These are phyloP conservation scores for Caenorhabditis sp. DNA, from an alignment of 2,888 invertebrate species.

Conservation along the genomic window DNA sequence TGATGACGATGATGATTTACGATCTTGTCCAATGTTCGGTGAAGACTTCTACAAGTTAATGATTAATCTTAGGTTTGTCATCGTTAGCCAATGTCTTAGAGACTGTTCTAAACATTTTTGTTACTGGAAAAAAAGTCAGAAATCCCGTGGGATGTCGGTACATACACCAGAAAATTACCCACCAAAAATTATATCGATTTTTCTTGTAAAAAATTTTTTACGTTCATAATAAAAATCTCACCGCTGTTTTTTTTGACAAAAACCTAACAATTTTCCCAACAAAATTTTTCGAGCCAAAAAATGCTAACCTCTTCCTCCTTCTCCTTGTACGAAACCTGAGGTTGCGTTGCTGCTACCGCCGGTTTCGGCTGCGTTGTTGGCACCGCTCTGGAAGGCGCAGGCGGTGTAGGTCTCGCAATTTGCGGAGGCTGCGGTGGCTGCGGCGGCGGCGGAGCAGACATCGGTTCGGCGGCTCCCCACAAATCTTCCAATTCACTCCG, in stretches of 20 bases:
- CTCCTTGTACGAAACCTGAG: neutral
- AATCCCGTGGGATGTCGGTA: too few relatives aligned
- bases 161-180: neutral
- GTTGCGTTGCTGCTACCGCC: neutral
- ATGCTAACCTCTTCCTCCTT: neutral
- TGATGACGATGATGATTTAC: constrained; percentile 2
- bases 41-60: neutral
- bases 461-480: constrained; percentile 8
- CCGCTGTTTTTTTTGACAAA: too few relatives aligned
- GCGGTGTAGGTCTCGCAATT: neutral
- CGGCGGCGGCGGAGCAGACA: neutral
- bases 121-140: neutral
- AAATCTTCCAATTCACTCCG: constrained; percentile 26
- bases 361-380: constrained; percentile 4
- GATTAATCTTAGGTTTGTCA: too few relatives aligned
- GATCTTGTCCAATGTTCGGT: neutral
- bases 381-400: neutral
- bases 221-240: too few relatives aligned
- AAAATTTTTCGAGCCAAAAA: neutral
- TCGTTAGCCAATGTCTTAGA: too few relatives aligned
- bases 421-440: neutral
- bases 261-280: neutral
- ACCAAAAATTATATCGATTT: neutral
- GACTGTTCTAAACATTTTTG: too few relatives aligned
- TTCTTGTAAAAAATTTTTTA: too few relatives aligned